Evolutionary conservation across 2,888 invertebrate genomes (phyloP).

Genomic region (Synergus umbraculus): DNA sequence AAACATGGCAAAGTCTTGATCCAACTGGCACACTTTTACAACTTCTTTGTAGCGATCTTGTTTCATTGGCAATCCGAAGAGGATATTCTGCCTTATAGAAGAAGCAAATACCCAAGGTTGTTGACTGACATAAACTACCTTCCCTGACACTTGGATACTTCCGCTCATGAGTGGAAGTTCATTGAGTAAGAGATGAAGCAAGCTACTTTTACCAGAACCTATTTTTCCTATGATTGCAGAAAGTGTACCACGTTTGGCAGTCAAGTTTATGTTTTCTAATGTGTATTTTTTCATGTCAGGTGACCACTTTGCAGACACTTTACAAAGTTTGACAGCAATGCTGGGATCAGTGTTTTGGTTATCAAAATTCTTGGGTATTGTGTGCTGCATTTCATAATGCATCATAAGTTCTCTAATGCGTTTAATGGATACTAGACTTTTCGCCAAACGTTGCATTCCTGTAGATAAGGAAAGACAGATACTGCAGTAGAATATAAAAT

Average conservation of each 20-base stretch:
- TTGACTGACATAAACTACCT: conserved; percentile 87
- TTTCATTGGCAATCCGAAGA: conserved; percentile 72
- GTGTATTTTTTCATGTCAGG: conserved; percentile 82
- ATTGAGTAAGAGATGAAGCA: conserved; percentile 79
- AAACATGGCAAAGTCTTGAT: conserved; percentile 86
- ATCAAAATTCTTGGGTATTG: conserved; percentile 1
- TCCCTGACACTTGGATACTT: conserved; percentile 81
- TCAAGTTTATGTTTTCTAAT: conserved; percentile 83
- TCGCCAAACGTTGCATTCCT: conserved; percentile 83
- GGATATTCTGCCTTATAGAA: conserved; percentile 82
- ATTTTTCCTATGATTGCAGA: conserved; percentile 84
- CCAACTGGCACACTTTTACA: conserved; percentile 83
- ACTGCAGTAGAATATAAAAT: neutral
- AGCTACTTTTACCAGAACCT: conserved; percentile 82
- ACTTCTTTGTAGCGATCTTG: conserved; percentile 77
- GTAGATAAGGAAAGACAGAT: conserved; percentile 59
- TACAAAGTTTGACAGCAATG: conserved; percentile 78
- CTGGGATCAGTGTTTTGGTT: conserved; percentile 65
- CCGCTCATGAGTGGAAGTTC: conserved; percentile 86
- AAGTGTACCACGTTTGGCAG: conserved; percentile 82
- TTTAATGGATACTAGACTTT: conserved; percentile 81
- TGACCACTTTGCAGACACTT: conserved; percentile 86
- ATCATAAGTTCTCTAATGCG: conserved; percentile 75
- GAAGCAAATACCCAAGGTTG: conserved; percentile 91
- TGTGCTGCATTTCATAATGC: conserved; percentile 58